Conservation (phyloP, 2,113 vertebrate species). For the Macquaria australasica region DNA sequence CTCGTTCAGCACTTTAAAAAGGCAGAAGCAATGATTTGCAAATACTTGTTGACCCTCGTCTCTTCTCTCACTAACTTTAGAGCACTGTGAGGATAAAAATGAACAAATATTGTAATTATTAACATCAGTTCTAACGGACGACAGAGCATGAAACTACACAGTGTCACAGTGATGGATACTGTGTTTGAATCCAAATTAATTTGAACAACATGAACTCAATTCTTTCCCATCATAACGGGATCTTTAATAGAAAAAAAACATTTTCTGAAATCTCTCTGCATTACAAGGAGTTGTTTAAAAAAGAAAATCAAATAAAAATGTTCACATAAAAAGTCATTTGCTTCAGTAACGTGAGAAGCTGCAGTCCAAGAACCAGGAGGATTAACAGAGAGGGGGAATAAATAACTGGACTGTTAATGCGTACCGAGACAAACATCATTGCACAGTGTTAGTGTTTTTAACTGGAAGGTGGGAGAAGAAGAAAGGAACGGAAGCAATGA, state of each 20-base stretch:
- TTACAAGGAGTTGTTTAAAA: conserved; percentile 50
- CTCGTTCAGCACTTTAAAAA: neutral
- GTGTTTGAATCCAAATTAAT: neutral
- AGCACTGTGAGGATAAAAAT: neutral
- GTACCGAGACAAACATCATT: conserved; percentile 50
- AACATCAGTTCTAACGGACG: neutral
- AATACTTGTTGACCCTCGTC: neutral
- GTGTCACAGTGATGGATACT: neutral
- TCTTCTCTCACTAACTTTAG: neutral
- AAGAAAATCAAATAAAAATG: conserved; percentile 21
- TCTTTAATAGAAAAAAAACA: conserved; percentile 42
- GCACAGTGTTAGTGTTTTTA: conserved; percentile 72
- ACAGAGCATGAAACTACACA: neutral
- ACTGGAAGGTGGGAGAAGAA: conserved; percentile 7
- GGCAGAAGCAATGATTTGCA: conserved; percentile 1
- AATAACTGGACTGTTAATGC: conserved; percentile 68
- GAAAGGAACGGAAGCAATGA: neutral
- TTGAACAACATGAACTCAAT: conserved; percentile 5
- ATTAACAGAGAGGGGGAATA: conserved; percentile 55
- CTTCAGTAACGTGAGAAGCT: conserved; percentile 59
- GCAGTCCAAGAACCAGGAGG: conserved; percentile 35
- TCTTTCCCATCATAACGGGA: conserved; percentile 15
- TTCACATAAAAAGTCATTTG: conserved; percentile 44
- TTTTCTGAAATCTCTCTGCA: conserved; percentile 47
- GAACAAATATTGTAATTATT: neutral